Conservation (phyloP, 1,140 invertebrate genomes). For the Arion vulgaris region DNA sequence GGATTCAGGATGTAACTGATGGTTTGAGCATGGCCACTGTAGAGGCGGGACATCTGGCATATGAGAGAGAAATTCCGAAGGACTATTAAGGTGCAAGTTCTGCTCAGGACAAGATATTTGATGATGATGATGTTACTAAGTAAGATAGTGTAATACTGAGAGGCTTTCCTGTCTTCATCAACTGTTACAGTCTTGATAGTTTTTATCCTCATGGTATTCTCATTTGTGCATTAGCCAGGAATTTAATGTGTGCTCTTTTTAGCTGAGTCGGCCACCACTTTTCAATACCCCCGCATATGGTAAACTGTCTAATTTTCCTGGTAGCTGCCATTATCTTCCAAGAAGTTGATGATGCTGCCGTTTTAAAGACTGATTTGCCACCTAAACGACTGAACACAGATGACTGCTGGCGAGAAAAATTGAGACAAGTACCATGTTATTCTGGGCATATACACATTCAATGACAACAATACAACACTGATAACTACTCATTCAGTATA, state of each 20-base stretch:
- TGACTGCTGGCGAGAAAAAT: background rate
- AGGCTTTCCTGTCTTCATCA: slow-evolving; percentile 8
- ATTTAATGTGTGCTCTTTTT: slow-evolving; percentile 20
- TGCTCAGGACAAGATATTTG: no score
- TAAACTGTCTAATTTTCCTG: slow-evolving; percentile 31
- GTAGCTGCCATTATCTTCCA: slow-evolving; percentile 33
- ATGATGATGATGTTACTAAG: no score
- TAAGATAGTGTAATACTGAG: background rate
- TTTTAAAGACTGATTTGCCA: slow-evolving; percentile 60
- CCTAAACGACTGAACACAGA: slow-evolving; percentile 63
- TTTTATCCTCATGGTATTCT: slow-evolving; percentile 12
- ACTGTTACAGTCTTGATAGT: background rate
- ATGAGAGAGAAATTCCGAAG: no score
- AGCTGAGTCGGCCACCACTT: slow-evolving; percentile 9
- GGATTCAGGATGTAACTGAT: no score
- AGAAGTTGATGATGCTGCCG: slow-evolving; percentile 56
- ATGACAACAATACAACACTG: no score
- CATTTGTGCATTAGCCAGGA: background rate
- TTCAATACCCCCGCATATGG: slow-evolving; percentile 44
- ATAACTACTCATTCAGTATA: no score
- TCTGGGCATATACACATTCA: no score
- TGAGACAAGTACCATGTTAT: background rate
- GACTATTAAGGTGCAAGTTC: no score
- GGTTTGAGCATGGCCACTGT: no score
- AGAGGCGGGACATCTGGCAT: no score